Percentiles rank a stretch among this genome's conserved stretches.
Evolutionary conservation across 2,888 invertebrate genomes (phyloP).

Genomic region (Heliconius erato): DNA sequence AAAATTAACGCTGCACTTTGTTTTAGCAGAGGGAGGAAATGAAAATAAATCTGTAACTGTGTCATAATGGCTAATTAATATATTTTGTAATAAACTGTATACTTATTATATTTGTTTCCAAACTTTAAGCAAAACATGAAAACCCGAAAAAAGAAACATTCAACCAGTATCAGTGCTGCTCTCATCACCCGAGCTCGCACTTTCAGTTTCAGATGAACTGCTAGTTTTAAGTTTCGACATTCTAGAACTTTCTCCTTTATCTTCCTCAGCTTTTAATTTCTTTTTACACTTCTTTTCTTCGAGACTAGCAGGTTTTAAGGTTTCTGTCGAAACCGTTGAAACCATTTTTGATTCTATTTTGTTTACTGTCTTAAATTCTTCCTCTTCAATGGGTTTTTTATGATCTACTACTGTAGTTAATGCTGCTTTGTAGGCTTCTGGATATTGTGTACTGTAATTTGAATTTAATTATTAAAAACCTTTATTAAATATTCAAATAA

Average conservation of each 20-base stretch:
- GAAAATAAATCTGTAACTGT: no score
- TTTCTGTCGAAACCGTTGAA: constrained; percentile 79
- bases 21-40: no score
- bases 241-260: constrained; percentile 37
- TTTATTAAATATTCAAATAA: no score
- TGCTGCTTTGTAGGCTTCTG: constrained; percentile 88
- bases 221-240: constrained; percentile 60
- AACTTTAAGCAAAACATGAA: no score
- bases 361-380: constrained; percentile 68
- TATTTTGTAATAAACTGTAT: no score
- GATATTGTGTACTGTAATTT: constrained; percentile 86
- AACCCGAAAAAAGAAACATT: constrained; percentile 46
- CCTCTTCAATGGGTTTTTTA: constrained; percentile 75
- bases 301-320: constrained; percentile 76
- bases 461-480: not conserved
- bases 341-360: constrained; percentile 78
- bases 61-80: no score
- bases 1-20: no score
- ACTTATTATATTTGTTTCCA: no score
- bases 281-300: constrained; percentile 68
- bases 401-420: constrained; percentile 81
- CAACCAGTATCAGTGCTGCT: constrained; percentile 87
- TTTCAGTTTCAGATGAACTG: constrained; percentile 87
- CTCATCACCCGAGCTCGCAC: constrained; percentile 88
- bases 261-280: constrained; percentile 59